Evolutionary conservation across 2,888 invertebrate genomes (phyloP).

Genomic region (Scaptomyza polygonia): DNA sequence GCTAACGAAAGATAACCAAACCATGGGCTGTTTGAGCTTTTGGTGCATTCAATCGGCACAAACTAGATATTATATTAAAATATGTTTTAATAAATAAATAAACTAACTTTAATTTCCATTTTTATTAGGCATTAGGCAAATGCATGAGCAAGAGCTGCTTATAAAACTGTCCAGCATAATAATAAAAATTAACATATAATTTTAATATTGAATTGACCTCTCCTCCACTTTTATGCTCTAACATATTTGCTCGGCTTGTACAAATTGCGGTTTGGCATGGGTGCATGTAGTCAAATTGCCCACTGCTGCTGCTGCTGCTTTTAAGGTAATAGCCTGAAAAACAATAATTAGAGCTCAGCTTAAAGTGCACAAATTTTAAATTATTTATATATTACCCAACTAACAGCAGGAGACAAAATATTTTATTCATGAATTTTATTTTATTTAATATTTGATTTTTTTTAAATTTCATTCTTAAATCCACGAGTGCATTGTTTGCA

Average conservation of each 20-base stretch:
- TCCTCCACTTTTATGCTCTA: too few species aligned
- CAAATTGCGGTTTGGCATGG: constrained; percentile 18
- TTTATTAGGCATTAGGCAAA: neutral
- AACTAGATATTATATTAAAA: neutral
- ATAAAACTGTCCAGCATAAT: neutral
- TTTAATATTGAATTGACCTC: neutral
- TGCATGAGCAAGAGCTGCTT: neutral
- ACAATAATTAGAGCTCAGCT: constrained; percentile 38
- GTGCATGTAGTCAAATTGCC: constrained; percentile 14
- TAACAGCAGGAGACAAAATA: constrained; percentile 6
- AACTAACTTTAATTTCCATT: neutral
- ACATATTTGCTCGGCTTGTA: neutral
- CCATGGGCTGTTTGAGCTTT: neutral
- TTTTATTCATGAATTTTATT: too few species aligned
- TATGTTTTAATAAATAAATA: neutral
- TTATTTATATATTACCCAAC: constrained; percentile 11
- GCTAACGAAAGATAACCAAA: neutral
- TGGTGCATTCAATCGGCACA: neutral
- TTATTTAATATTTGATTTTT: neutral
- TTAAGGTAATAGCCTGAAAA: constrained; percentile 4
- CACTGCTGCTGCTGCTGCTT: neutral
- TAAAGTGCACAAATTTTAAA: constrained; percentile 26
- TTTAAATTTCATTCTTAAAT: neutral
- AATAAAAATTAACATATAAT: neutral
- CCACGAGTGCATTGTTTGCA: constrained; percentile 19